These are phyloP conservation scores for Dolichopus griseipennis DNA, from an alignment of 2,888 invertebrate genomes.

Conservation along the genomic window DNA sequence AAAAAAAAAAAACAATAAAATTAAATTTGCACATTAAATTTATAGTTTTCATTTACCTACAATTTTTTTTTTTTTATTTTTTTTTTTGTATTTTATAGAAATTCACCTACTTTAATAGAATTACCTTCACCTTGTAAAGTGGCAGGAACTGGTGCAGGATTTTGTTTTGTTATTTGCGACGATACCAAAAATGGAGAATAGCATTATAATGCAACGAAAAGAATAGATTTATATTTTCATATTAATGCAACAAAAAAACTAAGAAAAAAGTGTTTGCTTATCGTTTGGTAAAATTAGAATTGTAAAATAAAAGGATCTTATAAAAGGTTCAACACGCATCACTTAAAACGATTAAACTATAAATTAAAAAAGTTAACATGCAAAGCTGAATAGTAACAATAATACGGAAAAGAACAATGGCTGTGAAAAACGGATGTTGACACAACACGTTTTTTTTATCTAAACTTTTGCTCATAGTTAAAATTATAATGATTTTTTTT, in stretches of 20 bases:
- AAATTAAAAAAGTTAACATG: not conserved
- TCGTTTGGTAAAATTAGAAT: not conserved
- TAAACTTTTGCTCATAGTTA: too few species aligned
- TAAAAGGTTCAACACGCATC: not conserved
- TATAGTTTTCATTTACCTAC: not conserved
- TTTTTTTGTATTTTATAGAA: slow-evolving; percentile 26
- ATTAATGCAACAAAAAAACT: too few species aligned
- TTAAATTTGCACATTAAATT: not conserved
- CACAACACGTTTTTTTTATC: not conserved
- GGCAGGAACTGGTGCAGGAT: slow-evolving; percentile 39
- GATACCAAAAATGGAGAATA: not conserved
- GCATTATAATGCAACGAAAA: too few species aligned
- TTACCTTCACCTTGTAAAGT: slow-evolving; percentile 32
- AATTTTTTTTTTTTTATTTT: slow-evolving; percentile 13
- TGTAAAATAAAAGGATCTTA: not conserved
- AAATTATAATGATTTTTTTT: too few species aligned
- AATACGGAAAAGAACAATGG: not conserved
- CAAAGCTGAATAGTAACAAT: not conserved
- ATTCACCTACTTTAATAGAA: slow-evolving; percentile 29
- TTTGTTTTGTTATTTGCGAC: slow-evolving; percentile 37
- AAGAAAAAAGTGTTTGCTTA: not conserved
- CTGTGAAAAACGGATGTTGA: slow-evolving; percentile 5
- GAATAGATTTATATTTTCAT: too few species aligned
- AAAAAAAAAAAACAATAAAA: not conserved
- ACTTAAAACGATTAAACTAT: not conserved